These are phyloP conservation scores for Morphnarchus princeps DNA, from an alignment of 2,113 vertebrate genomes.

Conservation along the genomic window DNA sequence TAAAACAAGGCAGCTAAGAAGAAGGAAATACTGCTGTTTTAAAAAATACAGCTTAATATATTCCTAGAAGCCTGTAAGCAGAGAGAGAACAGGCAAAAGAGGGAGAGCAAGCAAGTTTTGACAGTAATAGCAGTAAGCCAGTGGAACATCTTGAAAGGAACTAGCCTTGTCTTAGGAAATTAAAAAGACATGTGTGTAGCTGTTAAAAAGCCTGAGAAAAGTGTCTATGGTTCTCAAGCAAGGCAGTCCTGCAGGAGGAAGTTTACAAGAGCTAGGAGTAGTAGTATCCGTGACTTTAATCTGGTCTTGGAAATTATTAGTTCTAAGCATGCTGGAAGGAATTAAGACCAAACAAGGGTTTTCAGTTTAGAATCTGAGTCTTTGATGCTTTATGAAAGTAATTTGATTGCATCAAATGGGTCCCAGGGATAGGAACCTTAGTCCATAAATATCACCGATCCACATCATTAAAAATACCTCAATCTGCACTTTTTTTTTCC, in stretches of 20 bases:
- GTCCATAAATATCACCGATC: slow-evolving; percentile 26
- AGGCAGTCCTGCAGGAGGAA: slow-evolving; percentile 20
- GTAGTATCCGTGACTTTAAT: slow-evolving; percentile 20
- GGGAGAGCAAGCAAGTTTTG: slow-evolving; percentile 2
- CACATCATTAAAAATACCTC: slow-evolving; percentile 28
- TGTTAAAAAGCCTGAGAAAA: slow-evolving; percentile 44
- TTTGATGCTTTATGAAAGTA: slow-evolving; percentile 37
- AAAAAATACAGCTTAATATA: slow-evolving; percentile 3
- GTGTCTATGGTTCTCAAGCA: not conserved
- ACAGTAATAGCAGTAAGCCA: slow-evolving; percentile 32
- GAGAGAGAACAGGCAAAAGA: slow-evolving; percentile 3
- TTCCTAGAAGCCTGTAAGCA: slow-evolving; percentile 50
- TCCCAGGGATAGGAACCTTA: slow-evolving; percentile 41
- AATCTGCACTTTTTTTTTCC: not conserved
- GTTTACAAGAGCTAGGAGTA: slow-evolving; percentile 34
- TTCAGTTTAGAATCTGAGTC: slow-evolving; percentile 32
- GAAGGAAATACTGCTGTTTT: not conserved
- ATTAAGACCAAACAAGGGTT: slow-evolving; percentile 39
- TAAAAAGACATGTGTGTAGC: slow-evolving; percentile 44
- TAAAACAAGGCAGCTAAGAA: not conserved
- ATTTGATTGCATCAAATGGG: slow-evolving; percentile 51
- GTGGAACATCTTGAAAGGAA: slow-evolving; percentile 58
- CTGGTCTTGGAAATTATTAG: slow-evolving; percentile 47
- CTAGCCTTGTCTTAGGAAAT: slow-evolving; percentile 59
- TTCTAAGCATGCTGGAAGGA: slow-evolving; percentile 49